Evolutionary conservation across 2,113 vertebrate species (phyloP).

Genomic region (Bubo bubo): DNA sequence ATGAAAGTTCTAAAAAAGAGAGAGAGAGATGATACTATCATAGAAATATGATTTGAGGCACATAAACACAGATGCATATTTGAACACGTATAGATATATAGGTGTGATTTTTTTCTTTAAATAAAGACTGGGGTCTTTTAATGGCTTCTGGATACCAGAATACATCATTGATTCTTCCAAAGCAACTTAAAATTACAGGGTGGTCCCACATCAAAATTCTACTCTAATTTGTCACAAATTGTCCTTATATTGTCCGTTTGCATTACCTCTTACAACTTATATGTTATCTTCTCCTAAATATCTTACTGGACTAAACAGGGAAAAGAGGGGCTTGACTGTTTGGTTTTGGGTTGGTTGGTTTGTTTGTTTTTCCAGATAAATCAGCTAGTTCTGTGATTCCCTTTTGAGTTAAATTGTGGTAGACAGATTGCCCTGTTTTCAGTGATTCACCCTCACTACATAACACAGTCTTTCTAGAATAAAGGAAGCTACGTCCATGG

Average conservation of each 20-base stretch:
- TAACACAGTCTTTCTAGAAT: not conserved
- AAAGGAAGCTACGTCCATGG: not conserved
- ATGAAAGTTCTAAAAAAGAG: not conserved
- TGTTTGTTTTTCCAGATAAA: not conserved
- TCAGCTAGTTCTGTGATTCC: not conserved
- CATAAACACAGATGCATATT: not conserved
- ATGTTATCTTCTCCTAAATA: not conserved
- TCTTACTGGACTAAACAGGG: not conserved
- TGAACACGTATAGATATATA: not conserved
- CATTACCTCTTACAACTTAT: not conserved
- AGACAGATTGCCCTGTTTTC: not conserved
- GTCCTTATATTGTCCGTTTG: not conserved
- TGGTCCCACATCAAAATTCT: not conserved
- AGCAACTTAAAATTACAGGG: not conserved
- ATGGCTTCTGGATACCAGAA: not conserved
- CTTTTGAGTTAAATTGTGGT: not conserved
- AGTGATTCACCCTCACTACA: not conserved
- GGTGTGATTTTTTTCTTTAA: not conserved
- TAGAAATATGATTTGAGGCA: fast-evolving
- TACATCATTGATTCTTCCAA: not conserved
- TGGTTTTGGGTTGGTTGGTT: not conserved
- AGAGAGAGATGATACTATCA: not conserved
- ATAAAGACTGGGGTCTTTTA: not conserved
- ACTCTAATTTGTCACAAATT: not conserved
- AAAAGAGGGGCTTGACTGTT: too few species aligned